phyloP scores from a whole-genome alignment of 2,113 vertebrate genomes.

The Baryphthengus martii region DNA sequence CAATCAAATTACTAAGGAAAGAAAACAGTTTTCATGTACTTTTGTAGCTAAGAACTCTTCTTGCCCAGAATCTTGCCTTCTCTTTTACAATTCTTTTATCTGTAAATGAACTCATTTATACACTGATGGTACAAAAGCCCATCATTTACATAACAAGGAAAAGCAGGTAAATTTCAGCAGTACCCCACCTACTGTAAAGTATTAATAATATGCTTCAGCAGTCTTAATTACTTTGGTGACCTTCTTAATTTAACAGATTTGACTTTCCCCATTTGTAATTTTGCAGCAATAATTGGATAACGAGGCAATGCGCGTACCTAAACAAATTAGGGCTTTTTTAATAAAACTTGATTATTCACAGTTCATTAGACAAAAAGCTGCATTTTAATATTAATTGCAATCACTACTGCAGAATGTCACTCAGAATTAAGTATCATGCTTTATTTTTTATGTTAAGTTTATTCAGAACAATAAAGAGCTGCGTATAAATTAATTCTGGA shows the following conservation, averaged over 20 bases:
- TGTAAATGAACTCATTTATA: conserved; percentile 43
- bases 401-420: background rate
- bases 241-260: conserved; percentile 75
- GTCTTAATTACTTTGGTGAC: conserved; percentile 78
- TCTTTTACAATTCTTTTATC: conserved; percentile 10
- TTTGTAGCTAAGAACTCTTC: background rate
- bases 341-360: conserved; percentile 76
- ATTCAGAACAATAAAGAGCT: background rate
- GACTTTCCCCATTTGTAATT: conserved; percentile 71
- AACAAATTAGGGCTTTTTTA: conserved; percentile 75
- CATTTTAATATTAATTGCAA: conserved; percentile 70
- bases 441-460: background rate
- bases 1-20: background rate
- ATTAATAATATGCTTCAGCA: conserved; percentile 77
- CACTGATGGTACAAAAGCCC: background rate
- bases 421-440: conserved; percentile 41
- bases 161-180: conserved; percentile 57
- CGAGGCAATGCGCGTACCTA: conserved; percentile 73
- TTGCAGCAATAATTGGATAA: conserved; percentile 76
- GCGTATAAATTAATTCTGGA: background rate
- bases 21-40: conserved; percentile 1
- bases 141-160: conserved; percentile 33
- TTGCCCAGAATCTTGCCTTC: background rate
- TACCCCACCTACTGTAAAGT: conserved; percentile 43
- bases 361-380: conserved; percentile 70